phyloP scores from a whole-genome alignment of 2,113 vertebrate genomes.

The Gallinago undulata region DNA sequence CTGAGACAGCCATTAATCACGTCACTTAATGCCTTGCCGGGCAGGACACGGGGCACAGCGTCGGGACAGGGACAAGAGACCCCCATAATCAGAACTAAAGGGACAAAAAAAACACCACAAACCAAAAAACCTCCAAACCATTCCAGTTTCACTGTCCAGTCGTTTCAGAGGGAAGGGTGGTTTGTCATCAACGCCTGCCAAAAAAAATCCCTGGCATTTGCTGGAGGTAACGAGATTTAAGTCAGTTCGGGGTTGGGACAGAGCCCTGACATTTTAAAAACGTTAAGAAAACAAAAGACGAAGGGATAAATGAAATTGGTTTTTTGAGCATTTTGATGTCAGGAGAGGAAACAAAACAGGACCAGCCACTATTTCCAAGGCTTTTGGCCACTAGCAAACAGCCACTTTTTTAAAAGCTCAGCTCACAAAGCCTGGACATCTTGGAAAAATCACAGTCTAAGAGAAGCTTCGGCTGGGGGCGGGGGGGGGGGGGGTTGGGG shows the following conservation, averaged over 20 bases:
- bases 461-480: not conserved
- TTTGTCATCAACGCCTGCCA: not conserved
- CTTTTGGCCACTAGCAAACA: not conserved
- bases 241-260: not conserved
- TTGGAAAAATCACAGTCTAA: not conserved
- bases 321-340: not conserved
- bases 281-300: not conserved
- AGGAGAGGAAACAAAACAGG: not conserved
- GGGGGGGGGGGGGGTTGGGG: too few relatives aligned
- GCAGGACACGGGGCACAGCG: not conserved
- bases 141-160: not conserved
- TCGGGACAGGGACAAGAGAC: not conserved
- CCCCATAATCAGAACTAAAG: not conserved
- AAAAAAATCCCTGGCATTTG: not conserved
- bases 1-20: not conserved
- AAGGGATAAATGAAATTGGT: not conserved
- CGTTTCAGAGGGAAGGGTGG: not conserved
- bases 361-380: not conserved
- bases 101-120: too few relatives aligned
- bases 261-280: not conserved
- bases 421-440: not conserved
- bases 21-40: not conserved
- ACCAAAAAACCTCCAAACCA: not conserved
- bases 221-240: not conserved
- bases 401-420: not conserved